Base-by-base conservation (phyloP, 2,797 vertebrate species). In the Coracias cyanogaster region DNA sequence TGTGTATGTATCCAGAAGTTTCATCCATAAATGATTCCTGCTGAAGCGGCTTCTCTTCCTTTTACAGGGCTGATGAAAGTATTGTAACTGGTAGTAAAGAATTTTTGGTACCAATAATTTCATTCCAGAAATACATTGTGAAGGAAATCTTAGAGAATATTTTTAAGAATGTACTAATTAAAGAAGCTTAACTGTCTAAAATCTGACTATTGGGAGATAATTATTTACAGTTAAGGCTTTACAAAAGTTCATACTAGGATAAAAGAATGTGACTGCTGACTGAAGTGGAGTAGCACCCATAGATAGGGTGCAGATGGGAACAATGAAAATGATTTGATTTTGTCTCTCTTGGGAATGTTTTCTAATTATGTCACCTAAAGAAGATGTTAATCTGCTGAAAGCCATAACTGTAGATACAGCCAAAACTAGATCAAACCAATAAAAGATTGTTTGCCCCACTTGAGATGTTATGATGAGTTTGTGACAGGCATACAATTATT, bases 31-130 rank as follows among this genome's bases (percentile, higher is more conserved):
- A 89, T 19, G 10, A 74, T 87, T 95, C 85, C 95, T 93, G 92
- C 90, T 96, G 94, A 88, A 96, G 90, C 91, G 91, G 55, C 81
- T 89, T 84, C 73, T 90, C 73, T 97, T 96, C 90, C 94, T 48
- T 86, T 94, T 93, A 92, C 33, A 51, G 43, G 58, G 70, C 90
- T 94, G 69, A 60, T 84, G 86, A 93, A 95, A 96, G 55, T 95
- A 86, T 82, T 96, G 76, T 58, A 80, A 92, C 31, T 82, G 35
- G 81, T 89, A 94, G 88, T 77, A 90, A 88, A 90, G 58, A 28
- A n/a, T 76, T 92, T 90, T 86, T 49, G 35, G 48, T 81, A 79
- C 55, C 57, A 90, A 49, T n/a, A 72, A 69, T 2, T 5, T 39
- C 78, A 13, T 48, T 67, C 77, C 74, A 89, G 64, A 82, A 94